Evolutionary conservation across 1,140 invertebrate species (phyloP).

Genomic region (Bombus cullumanus): DNA sequence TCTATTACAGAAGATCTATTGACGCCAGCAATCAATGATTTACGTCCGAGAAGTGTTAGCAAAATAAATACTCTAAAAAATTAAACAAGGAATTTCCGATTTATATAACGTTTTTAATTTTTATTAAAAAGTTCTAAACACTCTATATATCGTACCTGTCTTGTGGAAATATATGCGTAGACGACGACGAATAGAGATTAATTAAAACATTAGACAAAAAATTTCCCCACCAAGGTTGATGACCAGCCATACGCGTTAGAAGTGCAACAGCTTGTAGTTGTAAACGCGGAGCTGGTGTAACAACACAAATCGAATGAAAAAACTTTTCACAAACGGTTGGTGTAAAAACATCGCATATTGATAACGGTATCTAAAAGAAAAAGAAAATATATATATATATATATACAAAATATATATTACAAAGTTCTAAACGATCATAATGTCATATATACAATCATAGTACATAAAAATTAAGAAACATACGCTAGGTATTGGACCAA

Average conservation of each 20-base stretch:
- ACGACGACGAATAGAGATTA: constrained; percentile 90
- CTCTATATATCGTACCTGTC: constrained; percentile 86
- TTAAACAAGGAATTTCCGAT: not conserved
- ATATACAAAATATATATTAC: constrained; percentile 1
- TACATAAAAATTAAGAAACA: constrained; percentile 71
- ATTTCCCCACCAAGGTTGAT: constrained; percentile 93
- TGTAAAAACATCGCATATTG: constrained; percentile 84
- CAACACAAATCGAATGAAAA: constrained; percentile 87
- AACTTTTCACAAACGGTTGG: constrained; percentile 86
- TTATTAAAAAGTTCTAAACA: not conserved
- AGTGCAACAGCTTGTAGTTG: constrained; percentile 90
- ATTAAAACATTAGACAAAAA: constrained; percentile 92
- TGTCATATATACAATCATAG: constrained; percentile 43
- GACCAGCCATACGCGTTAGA: constrained; percentile 90
- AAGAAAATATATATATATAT: constrained; percentile 37
- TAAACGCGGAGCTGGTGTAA: constrained; percentile 84
- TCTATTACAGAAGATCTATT: constrained; percentile 86
- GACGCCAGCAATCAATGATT: constrained; percentile 86
- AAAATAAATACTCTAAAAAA: constrained; percentile 91
- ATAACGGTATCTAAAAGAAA: constrained; percentile 77
- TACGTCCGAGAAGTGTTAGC: constrained; percentile 93
- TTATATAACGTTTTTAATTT: not conserved
- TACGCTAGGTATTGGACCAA: constrained; percentile 82
- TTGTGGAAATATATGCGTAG: constrained; percentile 91
- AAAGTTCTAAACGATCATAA: constrained; percentile 26